Evolutionary conservation across 1,140 invertebrate species (phyloP).

Genomic region (Ceratoteleas bidentatus): DNA sequence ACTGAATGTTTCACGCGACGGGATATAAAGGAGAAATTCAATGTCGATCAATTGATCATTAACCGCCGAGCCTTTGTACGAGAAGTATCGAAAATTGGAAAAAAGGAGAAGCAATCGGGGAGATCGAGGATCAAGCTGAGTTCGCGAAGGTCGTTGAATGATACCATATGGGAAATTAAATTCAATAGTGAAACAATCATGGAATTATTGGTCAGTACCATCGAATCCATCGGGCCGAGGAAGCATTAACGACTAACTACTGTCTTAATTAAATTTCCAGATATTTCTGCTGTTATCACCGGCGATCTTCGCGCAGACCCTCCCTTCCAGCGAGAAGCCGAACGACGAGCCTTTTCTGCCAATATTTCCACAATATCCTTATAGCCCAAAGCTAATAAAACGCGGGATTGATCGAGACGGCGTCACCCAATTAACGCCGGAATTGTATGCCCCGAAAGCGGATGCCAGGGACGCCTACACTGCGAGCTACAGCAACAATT

Average conservation of each 20-base stretch:
- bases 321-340: conserved; percentile 63
- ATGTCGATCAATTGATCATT: conserved; percentile 77
- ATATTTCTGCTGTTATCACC: conserved; percentile 71
- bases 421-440: conserved; percentile 68
- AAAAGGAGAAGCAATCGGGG: conserved; percentile 8
- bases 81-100: conserved; percentile 61
- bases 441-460: conserved; percentile 72
- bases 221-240: background rate
- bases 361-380: conserved; percentile 76
- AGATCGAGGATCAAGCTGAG: conserved; percentile 4
- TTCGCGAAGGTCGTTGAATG: conserved; percentile 49
- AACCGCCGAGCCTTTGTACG: conserved; percentile 62
- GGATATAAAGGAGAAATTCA: conserved; percentile 81
- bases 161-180: conserved; percentile 28
- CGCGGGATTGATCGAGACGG: conserved; percentile 71
- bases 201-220: conserved; percentile 72
- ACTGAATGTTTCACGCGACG: conserved; percentile 73
- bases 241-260: conserved; percentile 22
- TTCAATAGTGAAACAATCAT: conserved; percentile 57
- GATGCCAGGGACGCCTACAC: conserved; percentile 73
- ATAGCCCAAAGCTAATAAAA: conserved; percentile 77
- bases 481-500: conserved; percentile 61
- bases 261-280: conserved; percentile 66
- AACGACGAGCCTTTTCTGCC: conserved; percentile 79
- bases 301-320: conserved; percentile 67